A percentile compares a stretch with the other conserved stretches of the same genome.
Evolutionary conservation across 2,113 vertebrate species (phyloP).

Genomic region (Felis chaus): DNA sequence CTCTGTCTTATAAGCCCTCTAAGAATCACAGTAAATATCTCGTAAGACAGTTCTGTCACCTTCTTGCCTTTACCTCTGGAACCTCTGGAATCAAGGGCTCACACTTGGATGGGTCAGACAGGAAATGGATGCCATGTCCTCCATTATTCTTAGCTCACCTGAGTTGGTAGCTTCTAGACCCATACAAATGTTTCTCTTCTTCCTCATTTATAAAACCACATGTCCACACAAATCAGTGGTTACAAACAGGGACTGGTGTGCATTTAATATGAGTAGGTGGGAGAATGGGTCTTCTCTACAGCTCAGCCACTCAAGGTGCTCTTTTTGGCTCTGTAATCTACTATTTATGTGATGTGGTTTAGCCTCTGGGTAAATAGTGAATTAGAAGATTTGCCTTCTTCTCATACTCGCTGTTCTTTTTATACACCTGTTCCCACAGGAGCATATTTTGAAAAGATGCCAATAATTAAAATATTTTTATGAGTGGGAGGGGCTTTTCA

Average conservation of each 20-base stretch:
- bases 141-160: not conserved
- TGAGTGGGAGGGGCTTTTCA: not conserved
- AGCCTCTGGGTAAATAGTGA: not conserved
- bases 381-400: not conserved
- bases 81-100: not conserved
- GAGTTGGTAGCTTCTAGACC: not conserved
- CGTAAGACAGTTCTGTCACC: not conserved
- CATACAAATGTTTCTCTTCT: slow-evolving; percentile 1
- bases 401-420: not conserved
- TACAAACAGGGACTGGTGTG: not conserved
- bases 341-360: not conserved
- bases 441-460: not conserved
- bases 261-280: not conserved
- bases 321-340: not conserved
- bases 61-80: not conserved
- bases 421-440: not conserved
- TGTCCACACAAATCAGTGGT: not conserved
- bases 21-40: not conserved
- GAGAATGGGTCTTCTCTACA: not conserved
- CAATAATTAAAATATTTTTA: not conserved
- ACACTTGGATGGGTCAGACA: not conserved
- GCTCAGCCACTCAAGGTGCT: not conserved
- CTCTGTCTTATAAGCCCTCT: not conserved
- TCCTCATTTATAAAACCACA: not conserved
- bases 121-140: not conserved